Evolutionary conservation across 2,888 invertebrate genomes (phyloP), one percentile per base, ranked within the genome.

Genomic region (Stenurella melanura): DNA sequence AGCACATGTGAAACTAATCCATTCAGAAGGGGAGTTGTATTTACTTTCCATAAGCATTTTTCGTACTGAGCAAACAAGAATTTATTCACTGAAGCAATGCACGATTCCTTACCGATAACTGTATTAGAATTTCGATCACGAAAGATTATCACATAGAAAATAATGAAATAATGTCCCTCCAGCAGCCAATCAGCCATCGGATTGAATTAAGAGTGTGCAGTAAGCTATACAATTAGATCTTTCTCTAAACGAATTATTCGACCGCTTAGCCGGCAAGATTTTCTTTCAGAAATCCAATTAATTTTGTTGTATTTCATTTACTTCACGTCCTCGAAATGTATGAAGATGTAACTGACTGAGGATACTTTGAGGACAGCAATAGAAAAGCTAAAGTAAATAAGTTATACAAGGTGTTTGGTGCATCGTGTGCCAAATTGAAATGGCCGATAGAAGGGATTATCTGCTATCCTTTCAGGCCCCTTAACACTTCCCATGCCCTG

Each of bases 111-210:
- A 26, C 10, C 11, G 42, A 42, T 42, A 64, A 64, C 42, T 21
- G 17, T 38, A 67, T 70, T 74, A 72, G 17, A 21, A 70, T 58
- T 60, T 60, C 34, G 70, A 76, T 80, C 81, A 77, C 80, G 75
- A 64, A 76, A 63, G 76, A 83, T 83, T 83, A 83, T 83, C 78
- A 75, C 82, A 76, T 78, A 73, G 79, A 82, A 83, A 83, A 81
- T 84, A 84, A 83, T 83, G 81, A 84, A 83, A 84, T 84, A 83
- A 84, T 82, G 81, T 77, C 78, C 76, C 77, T 74, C 78, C 77
- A 79, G 81, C 79, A 79, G 77, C 80, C 81, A 81, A 81, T 81
- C 80, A 79, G 77, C 69, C 75, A 75, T 75, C 75, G 73, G 79
- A 84, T 84, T 79, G 80, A 81, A 83, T 84, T 85, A 83, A 80